phyloP scores from a whole-genome alignment of 2,113 vertebrate species.

The Menura novaehollandiae region DNA sequence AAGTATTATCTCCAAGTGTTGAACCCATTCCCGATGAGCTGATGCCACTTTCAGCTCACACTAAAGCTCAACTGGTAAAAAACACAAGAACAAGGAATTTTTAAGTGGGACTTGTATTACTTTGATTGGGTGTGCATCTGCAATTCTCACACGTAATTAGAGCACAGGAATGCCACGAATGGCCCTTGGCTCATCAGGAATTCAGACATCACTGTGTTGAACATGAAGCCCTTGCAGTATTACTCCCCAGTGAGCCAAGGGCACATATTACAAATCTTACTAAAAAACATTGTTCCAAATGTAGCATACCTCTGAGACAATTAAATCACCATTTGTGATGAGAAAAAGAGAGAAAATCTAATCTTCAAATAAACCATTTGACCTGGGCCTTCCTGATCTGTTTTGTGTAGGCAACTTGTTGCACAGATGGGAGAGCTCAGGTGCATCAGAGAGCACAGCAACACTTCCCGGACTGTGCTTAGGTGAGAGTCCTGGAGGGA shows the following conservation, averaged over 20 bases:
- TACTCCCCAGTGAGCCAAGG: background rate
- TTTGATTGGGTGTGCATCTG: background rate
- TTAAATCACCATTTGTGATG: background rate
- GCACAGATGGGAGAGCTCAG: background rate
- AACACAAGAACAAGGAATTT: background rate
- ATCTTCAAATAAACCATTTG: background rate
- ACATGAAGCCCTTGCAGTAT: background rate
- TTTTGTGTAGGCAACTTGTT: background rate
- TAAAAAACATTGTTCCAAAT: background rate
- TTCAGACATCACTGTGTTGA: background rate
- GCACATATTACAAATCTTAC: background rate
- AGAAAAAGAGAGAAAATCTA: background rate
- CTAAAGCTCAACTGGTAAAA: background rate
- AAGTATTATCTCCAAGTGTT: constrained; percentile 14
- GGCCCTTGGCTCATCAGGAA: constrained; percentile 15
- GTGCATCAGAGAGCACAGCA: background rate
- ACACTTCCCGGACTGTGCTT: background rate
- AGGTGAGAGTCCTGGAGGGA: background rate
- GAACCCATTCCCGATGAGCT: background rate
- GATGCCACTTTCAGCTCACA: background rate
- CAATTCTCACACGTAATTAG: background rate
- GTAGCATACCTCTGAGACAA: background rate
- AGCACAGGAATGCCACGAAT: background rate
- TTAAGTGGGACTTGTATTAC: background rate
- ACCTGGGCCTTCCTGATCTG: background rate